Percentiles rank a stretch among this genome's conserved stretches.
phyloP scores from a whole-genome alignment of 1,140 invertebrate genomes.

The Pemphigus obesinymphae region DNA sequence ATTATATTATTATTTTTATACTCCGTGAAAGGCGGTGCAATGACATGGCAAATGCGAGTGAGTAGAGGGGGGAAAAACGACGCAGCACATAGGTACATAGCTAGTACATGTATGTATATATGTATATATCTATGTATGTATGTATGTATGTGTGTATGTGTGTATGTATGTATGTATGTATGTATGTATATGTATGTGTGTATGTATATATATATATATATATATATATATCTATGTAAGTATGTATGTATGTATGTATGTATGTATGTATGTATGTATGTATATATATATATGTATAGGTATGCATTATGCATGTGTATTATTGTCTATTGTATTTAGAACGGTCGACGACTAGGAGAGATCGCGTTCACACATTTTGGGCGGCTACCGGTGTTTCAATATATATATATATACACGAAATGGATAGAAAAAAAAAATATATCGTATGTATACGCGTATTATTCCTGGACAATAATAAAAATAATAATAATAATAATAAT shows the following conservation, averaged over 20 bases:
- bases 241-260: background rate
- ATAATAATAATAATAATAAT: too few relatives aligned
- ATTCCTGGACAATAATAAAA: background rate
- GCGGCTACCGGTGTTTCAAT: slow-evolving; percentile 29
- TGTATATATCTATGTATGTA: background rate
- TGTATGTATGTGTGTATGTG: background rate
- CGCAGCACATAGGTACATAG: too few relatives aligned
- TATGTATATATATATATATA: background rate
- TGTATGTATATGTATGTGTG: too few relatives aligned
- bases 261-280: background rate
- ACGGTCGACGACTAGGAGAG: background rate
- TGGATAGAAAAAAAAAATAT: background rate
- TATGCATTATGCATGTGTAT: too few relatives aligned
- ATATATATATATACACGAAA: too few relatives aligned
- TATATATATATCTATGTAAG: background rate
- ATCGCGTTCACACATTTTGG: slow-evolving; percentile 22
- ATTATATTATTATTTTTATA: background rate
- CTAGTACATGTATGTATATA: background rate
- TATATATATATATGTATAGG: too few relatives aligned
- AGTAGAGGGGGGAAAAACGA: background rate
- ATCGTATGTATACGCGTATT: too few relatives aligned
- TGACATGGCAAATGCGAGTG: slow-evolving; percentile 12
- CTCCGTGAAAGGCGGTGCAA: slow-evolving; percentile 25
- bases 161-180: background rate
- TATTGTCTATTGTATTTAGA: slow-evolving; percentile 9